A percentile compares a stretch with the other conserved stretches of the same genome.
These are phyloP conservation scores for Phyllostomus hastatus DNA, from an alignment of 2,113 vertebrate species.

Conservation along the genomic window DNA sequence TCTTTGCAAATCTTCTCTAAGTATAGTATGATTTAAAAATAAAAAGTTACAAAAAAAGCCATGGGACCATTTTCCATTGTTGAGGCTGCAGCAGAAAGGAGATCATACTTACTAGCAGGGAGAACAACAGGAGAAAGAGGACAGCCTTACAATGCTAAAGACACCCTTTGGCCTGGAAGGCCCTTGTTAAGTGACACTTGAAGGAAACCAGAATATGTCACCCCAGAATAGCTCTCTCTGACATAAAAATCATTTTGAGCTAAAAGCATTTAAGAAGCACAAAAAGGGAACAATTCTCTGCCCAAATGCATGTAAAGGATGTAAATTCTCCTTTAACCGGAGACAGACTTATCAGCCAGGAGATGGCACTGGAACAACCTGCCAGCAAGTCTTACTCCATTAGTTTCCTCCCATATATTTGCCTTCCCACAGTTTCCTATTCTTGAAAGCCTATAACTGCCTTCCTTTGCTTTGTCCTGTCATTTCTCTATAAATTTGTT, in stretches of 20 bases:
- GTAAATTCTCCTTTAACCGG: neutral
- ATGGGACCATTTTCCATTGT: neutral
- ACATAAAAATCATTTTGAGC: neutral
- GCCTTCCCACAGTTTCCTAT: neutral
- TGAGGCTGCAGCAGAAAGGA: neutral
- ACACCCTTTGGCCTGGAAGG: neutral
- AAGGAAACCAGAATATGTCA: neutral
- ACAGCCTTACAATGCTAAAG: neutral
- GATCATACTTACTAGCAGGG: neutral
- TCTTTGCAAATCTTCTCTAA: constrained; percentile 5
- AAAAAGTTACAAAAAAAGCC: neutral
- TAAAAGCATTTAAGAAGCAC: neutral
- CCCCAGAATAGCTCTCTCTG: neutral
- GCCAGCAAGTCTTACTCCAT: neutral
- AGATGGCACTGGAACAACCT: neutral
- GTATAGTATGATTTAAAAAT: neutral
- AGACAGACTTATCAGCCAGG: neutral
- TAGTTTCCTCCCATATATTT: neutral
- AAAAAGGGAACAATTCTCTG: neutral
- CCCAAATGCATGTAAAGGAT: neutral
- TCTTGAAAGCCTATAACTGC: neutral
- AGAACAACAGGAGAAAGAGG: neutral
- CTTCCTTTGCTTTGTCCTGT: neutral
- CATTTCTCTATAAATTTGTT: neutral
- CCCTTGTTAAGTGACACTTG: neutral